These are phyloP conservation scores for Mallotus villosus DNA, from an alignment of 2,797 vertebrate species.

Conservation along the genomic window DNA sequence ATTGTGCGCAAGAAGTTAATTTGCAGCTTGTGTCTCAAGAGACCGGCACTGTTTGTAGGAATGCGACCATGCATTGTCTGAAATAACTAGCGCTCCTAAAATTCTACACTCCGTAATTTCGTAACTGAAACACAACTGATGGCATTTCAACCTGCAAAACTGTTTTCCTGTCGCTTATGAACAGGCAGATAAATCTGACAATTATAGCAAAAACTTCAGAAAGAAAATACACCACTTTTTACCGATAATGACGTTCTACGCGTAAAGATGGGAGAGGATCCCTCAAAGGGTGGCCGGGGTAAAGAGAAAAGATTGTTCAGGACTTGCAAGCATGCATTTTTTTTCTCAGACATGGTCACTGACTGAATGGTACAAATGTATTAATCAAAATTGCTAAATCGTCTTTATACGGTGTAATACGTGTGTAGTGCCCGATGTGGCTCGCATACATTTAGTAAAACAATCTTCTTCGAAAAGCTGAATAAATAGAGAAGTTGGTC, in stretches of 20 bases:
- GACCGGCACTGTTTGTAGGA: not conserved
- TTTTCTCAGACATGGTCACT: conserved; percentile 21
- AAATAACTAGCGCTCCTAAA: not conserved
- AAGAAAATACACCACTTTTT: conserved; percentile 6
- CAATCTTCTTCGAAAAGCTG: conserved; percentile 56
- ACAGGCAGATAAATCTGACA: not conserved
- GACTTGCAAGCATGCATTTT: conserved; percentile 25
- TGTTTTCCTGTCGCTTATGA: not conserved
- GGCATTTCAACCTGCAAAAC: not conserved
- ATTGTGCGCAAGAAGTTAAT: not conserved
- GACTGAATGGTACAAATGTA: conserved; percentile 14
- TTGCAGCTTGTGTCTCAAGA: not conserved
- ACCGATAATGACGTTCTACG: not conserved
- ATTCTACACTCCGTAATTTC: not conserved
- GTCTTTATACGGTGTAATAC: conserved; percentile 1
- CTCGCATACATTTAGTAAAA: conserved; percentile 37
- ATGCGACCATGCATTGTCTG: not conserved
- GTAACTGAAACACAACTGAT: conserved; percentile 4
- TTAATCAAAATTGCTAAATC: not conserved
- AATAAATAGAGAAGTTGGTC: conserved; percentile 75
- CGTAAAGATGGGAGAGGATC: not conserved
- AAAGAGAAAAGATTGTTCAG: conserved; percentile 10
- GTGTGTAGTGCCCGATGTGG: conserved; percentile 15
- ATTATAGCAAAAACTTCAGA: conserved; percentile 1
- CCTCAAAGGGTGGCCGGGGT: not conserved